These are phyloP conservation scores for Elymnias hypermnestra DNA, from an alignment of 1,140 invertebrate species.

Conservation along the genomic window DNA sequence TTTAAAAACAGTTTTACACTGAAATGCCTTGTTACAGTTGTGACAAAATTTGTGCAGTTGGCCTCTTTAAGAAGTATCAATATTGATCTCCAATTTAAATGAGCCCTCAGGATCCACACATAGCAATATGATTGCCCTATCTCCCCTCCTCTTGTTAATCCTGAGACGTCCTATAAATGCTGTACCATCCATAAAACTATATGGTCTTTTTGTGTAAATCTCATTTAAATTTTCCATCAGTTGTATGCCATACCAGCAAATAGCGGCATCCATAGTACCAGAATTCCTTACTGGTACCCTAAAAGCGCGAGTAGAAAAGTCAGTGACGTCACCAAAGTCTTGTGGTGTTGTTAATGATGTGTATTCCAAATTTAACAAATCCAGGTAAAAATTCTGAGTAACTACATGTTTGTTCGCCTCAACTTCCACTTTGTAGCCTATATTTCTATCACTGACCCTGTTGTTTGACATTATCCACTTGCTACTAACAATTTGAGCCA, in stretches of 20 bases:
- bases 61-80: constrained; percentile 29
- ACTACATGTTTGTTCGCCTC: constrained; percentile 53
- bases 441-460: constrained; percentile 50
- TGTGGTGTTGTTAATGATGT: constrained; percentile 32
- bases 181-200: constrained; percentile 44
- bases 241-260: constrained; percentile 59
- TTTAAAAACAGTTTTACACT: no score
- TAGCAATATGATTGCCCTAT: constrained; percentile 34
- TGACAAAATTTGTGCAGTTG: no score
- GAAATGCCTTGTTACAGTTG: no score
- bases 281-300: constrained; percentile 29
- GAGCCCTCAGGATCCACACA: constrained; percentile 45
- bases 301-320: no score
- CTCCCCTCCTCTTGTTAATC: constrained; percentile 23
- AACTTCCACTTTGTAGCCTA: constrained; percentile 46
- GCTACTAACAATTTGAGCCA: constrained; percentile 45
- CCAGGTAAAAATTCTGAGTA: constrained; percentile 50
- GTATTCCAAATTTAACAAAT: constrained; percentile 46
- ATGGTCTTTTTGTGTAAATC: constrained; percentile 40
- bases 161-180: constrained; percentile 40
- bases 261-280: constrained; percentile 41
- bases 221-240: constrained; percentile 39
- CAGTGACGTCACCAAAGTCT: constrained; percentile 36
- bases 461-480: constrained; percentile 54
- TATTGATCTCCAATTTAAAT: constrained; percentile 43